Percentiles rank a stretch among this genome's conserved stretches.
These are phyloP conservation scores for Spodoptera litura DNA, from an alignment of 1,140 invertebrate species.

Conservation along the genomic window DNA sequence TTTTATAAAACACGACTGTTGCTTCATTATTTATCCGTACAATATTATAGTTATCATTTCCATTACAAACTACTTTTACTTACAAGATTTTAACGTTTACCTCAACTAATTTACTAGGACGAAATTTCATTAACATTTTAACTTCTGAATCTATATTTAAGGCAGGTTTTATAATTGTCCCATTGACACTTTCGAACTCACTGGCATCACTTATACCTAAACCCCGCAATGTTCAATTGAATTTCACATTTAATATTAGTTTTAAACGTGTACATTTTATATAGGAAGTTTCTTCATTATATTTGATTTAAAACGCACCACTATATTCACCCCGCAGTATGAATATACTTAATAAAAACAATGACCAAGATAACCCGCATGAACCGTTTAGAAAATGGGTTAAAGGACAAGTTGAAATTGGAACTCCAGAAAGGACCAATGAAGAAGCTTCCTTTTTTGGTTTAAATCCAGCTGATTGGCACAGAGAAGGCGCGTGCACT, in stretches of 20 bases:
- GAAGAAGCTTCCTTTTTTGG: slow-evolving; percentile 50
- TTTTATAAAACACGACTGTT: slow-evolving; percentile 22
- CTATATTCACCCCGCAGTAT: not conserved
- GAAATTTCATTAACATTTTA: slow-evolving; percentile 18
- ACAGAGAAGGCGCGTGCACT: slow-evolving; percentile 64
- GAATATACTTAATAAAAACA: not conserved
- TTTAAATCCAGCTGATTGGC: slow-evolving; percentile 68
- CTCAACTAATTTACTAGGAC: slow-evolving; percentile 21
- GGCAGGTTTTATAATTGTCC: slow-evolving; percentile 39
- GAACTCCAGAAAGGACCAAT: slow-evolving; percentile 4
- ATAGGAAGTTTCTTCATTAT: slow-evolving; percentile 46
- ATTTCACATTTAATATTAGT: slow-evolving; percentile 10
- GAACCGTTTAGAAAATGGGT: not conserved
- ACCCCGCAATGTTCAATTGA: not conserved
- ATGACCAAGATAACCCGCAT: not conserved
- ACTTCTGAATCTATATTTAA: slow-evolving; percentile 30
- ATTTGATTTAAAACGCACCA: not conserved
- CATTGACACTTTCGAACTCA: slow-evolving; percentile 1
- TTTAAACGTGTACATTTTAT: slow-evolving; percentile 27
- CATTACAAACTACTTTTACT: slow-evolving; percentile 5
- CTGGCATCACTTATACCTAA: not conserved
- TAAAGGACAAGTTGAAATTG: not conserved
- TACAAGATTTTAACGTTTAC: slow-evolving; percentile 14
- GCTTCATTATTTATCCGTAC: not conserved
- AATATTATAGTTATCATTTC: not conserved